These are phyloP conservation scores for Tragelaphus scriptus DNA, from an alignment of 2,113 vertebrate genomes.

Conservation along the genomic window DNA sequence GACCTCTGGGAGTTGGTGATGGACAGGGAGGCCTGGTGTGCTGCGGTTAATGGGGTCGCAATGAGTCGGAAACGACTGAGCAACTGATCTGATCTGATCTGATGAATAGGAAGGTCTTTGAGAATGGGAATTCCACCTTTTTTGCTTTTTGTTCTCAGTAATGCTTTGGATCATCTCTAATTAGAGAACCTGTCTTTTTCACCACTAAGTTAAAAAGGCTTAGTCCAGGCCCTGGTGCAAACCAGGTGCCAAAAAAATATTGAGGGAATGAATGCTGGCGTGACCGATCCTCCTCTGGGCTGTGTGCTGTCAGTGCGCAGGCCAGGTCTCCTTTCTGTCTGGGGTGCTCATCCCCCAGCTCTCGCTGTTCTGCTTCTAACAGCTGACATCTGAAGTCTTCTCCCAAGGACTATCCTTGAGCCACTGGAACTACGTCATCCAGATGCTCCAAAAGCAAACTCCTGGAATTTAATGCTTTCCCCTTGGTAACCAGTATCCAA, in stretches of 20 bases:
- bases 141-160: not conserved
- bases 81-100: too few relatives aligned
- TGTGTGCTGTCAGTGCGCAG: fast-evolving
- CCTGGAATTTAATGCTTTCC: not conserved
- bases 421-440: not conserved
- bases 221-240: not conserved
- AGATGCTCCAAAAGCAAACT: not conserved
- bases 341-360: not conserved
- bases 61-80: too few relatives aligned
- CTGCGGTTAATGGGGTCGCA: too few relatives aligned
- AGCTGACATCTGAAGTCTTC: not conserved
- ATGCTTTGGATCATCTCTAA: not conserved
- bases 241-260: not conserved
- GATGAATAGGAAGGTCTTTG: not conserved
- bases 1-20: too few relatives aligned
- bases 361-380: not conserved
- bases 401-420: not conserved
- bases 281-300: not conserved
- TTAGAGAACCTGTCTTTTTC: not conserved
- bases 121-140: not conserved
- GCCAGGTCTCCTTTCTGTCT: not conserved
- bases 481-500: not conserved
- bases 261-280: not conserved
- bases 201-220: not conserved
- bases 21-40: too few relatives aligned